Evolutionary conservation across 2,797 vertebrate species (phyloP), one percentile per base, ranked within the genome.

Genomic region (Microctenopoma lineatum): DNA sequence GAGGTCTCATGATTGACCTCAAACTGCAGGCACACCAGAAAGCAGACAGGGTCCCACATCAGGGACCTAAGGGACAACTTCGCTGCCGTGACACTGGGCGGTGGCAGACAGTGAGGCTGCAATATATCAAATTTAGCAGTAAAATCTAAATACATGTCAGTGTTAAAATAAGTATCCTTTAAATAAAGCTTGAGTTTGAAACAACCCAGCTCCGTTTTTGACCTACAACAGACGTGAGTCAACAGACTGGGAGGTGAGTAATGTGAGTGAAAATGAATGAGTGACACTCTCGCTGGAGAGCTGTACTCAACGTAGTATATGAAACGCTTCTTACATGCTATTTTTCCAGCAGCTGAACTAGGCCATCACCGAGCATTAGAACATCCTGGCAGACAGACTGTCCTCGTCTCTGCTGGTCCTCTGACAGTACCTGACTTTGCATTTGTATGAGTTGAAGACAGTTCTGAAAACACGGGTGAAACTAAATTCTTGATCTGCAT

Each of bases 401-500:
- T 53, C 52, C 58, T 45, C 25, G 12, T 50, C 62, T 56, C 29
- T 82, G 71, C 75, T 82, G 79, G 77, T 73, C 79, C 18, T 56
- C 50, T 41, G 55, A 73, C 75, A 66, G 73, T 71, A 51, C 59
- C 70, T 77, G 78, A 64, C 74, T 59, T 42, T 63, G 76, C 72
- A 72, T 86, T 79, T 67, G 50, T 50, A 76, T 64, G 75, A 83
- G 62, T 10, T 21, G 36, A 55, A 21, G 58, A 80, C 71, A 70
- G 44, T 59, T 76, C 52, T 59, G 65, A 48, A 66, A 75, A 71
- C 52, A 80, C 54, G 58, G 59, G 47, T 58, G 6, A 44, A 66
- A 77, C 59, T 14, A 71, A 86, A 90, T 87, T 90, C 81, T 78
- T 80, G 75, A 85, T 89, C 62, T 87, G 78, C 80, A 84, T 89